These are phyloP conservation scores for Bungarus multicinctus DNA, from an alignment of 2,113 vertebrate species.

Conservation along the genomic window DNA sequence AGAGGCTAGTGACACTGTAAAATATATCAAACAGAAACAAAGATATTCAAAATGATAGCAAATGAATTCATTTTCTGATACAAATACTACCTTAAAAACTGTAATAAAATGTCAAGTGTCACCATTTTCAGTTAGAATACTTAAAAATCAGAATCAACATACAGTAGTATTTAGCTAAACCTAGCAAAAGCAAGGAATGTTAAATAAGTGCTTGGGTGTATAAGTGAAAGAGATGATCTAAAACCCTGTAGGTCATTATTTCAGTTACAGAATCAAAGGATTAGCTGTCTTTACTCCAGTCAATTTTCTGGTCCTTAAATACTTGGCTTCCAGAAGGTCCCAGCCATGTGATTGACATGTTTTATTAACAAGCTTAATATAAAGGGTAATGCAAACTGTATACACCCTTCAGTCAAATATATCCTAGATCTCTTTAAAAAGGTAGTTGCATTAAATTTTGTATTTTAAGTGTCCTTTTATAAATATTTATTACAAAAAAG, in stretches of 20 bases:
- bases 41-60: conserved; percentile 37
- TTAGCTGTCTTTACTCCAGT: neutral
- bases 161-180: conserved; percentile 3
- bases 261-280: neutral
- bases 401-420: neutral
- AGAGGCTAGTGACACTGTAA: conserved; percentile 93
- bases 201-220: no score
- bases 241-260: neutral
- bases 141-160: conserved; percentile 11
- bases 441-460: conserved; percentile 17
- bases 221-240: neutral
- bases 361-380: conserved; percentile 16
- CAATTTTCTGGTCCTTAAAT: neutral
- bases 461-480: neutral
- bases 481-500: conserved; percentile 13
- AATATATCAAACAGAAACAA: conserved; percentile 47
- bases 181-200: neutral
- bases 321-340: neutral
- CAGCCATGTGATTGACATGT: neutral
- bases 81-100: conserved; percentile 25
- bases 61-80: conserved; percentile 22
- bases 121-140: neutral
- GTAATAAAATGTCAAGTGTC: neutral
- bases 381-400: conserved; percentile 31
- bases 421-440: conserved; percentile 26